Evolutionary conservation across 2,888 invertebrate species (phyloP).

Genomic region (Phortica okadai): DNA sequence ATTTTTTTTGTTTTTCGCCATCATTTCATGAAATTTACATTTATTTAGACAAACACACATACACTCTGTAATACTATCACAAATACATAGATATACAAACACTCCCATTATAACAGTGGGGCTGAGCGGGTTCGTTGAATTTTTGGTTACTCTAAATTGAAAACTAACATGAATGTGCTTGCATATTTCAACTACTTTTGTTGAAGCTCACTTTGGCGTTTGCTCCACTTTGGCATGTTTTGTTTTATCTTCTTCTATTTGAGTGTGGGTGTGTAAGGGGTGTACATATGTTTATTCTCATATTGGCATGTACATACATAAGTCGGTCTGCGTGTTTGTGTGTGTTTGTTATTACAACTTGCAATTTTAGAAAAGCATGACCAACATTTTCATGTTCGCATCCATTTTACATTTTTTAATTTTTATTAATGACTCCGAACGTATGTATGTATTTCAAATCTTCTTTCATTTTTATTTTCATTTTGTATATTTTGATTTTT

Average conservation of each 20-base stretch:
- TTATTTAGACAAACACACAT: conserved; percentile 51
- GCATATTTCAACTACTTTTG: conserved; percentile 12
- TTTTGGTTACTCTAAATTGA: conserved; percentile 16
- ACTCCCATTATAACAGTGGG: background rate
- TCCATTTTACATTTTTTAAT: conserved; percentile 19
- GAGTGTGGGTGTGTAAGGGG: background rate
- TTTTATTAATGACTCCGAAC: conserved; percentile 20
- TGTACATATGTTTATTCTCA: conserved; percentile 28
- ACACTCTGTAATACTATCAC: background rate
- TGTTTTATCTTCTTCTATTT: background rate
- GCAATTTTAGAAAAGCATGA: conserved; percentile 11
- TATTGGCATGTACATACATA: no score
- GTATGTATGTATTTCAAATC: background rate
- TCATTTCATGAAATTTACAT: conserved; percentile 65
- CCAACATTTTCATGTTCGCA: conserved; percentile 20
- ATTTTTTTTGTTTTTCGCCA: conserved; percentile 62
- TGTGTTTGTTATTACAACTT: conserved; percentile 22
- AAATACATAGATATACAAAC: background rate
- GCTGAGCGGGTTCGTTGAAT: background rate
- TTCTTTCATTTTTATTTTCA: background rate
- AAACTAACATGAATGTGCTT: conserved; percentile 28
- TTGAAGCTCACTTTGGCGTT: background rate
- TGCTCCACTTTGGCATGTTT: conserved; percentile 40
- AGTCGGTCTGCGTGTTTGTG: no score
- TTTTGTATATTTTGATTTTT: background rate